Evolutionary conservation across 1,140 invertebrate genomes (phyloP), one percentile per base, ranked within the genome.

Genomic region (Lepidurus couesii): DNA sequence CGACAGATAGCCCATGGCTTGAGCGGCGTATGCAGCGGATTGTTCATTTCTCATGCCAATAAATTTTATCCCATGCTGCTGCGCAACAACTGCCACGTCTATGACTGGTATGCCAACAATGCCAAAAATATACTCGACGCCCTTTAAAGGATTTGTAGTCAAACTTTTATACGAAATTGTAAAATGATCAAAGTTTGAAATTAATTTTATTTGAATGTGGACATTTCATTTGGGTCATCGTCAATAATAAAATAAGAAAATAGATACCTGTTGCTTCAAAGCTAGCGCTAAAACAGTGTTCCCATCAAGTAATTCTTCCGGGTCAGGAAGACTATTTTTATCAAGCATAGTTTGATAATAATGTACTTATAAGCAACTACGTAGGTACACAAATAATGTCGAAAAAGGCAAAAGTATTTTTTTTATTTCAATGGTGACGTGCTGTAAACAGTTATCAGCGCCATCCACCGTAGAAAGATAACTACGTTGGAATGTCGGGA

Each of bases 31-130:
- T 81, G 92, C 94, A 6, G 96, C 96, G 1, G 96, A 92, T 86
- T 99, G 96, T 85, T 99, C 96, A 88, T 98, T 99, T 80, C 96
- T 87, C 92, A 98, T 98, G 26, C 94, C 96, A 81, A 98, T 89
- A 84, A 93, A 98, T 84, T 97, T 94, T 2, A 99, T 88, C 10
- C 96, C 96, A 47, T 86, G 91, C 73, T 89, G 88, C 88, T 98
- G 97, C 65, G 95, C 89, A 11, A 92, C 92, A 84, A 96, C 86
- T 24, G 94, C 92, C 43, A 97, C 88, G 84, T 98, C 96, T 79
- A 98, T 93, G 2, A 98, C 92, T 10, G 96, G 97, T 84, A 97
- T 93, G 74, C 97, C 97, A 81, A 98, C 93, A 83, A 98, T 96
- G 44, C 97, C 97, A 88, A 98, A 98, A 24, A 95, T 93, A 90